phyloP scores from a whole-genome alignment of 2,113 vertebrate species.

The Epinephelus fuscoguttatus region DNA sequence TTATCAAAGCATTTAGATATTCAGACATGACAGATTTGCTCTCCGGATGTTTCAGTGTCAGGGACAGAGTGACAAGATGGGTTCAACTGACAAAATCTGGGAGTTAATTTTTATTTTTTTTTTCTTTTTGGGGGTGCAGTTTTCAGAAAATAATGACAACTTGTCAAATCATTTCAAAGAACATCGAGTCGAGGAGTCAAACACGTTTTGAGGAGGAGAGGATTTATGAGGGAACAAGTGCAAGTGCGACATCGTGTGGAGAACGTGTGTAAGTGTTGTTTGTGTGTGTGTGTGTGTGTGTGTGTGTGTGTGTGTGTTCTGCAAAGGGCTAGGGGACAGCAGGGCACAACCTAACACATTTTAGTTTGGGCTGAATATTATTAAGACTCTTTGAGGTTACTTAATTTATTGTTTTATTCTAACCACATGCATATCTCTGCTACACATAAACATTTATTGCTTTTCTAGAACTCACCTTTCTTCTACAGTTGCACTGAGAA shows the following conservation, averaged over 20 bases:
- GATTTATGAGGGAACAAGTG: neutral
- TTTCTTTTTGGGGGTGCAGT: neutral
- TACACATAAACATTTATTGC: no score
- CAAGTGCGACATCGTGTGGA: conserved; percentile 61
- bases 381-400: no score
- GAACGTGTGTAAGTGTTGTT: neutral
- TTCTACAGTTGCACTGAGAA: no score
- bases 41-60: neutral
- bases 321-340: no score
- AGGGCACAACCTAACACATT: no score
- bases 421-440: no score
- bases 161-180: neutral
- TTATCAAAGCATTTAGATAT: conserved; percentile 18
- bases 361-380: no score
- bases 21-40: conserved; percentile 32
- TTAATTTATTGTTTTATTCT: no score
- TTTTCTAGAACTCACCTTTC: no score
- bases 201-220: neutral
- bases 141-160: neutral
- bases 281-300: no score
- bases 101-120: neutral
- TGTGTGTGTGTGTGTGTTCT: no score
- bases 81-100: neutral
- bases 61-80: neutral
- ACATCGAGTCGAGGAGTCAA: neutral